phyloP scores from a whole-genome alignment of 2,797 vertebrate genomes.

The Miichthys miiuy region DNA sequence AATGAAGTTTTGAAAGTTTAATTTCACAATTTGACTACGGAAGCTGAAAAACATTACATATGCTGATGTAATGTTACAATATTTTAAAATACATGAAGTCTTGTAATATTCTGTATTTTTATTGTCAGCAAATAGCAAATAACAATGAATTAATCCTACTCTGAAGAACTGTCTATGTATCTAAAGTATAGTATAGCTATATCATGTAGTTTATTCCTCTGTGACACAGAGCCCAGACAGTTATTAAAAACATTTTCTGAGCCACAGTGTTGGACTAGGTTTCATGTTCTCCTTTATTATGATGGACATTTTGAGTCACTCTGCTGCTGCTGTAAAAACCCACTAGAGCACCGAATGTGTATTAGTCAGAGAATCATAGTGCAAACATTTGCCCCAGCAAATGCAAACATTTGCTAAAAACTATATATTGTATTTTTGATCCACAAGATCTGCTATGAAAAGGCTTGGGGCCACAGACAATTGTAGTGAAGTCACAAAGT shows the following conservation, averaged over 20 bases:
- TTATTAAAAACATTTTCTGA: background rate
- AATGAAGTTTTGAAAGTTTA: background rate
- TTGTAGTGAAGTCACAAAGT: background rate
- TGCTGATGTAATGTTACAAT: background rate
- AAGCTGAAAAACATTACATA: constrained; percentile 3
- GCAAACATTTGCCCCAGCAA: background rate
- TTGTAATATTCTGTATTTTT: background rate
- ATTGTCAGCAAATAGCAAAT: background rate
- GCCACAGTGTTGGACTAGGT: background rate
- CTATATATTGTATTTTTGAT: background rate
- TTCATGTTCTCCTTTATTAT: background rate
- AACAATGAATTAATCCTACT: background rate
- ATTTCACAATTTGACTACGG: background rate
- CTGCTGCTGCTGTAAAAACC: too few species aligned
- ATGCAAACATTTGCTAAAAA: background rate
- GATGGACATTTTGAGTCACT: too few species aligned
- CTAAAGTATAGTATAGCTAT: background rate
- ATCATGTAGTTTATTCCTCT: background rate
- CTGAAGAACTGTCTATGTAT: background rate
- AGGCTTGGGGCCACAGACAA: background rate
- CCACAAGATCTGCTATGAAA: background rate
- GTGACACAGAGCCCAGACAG: background rate
- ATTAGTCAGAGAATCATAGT: background rate
- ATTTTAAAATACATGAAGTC: background rate
- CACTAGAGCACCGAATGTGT: background rate